These are phyloP conservation scores for Myiagra hebetior DNA, from an alignment of 2,113 vertebrate genomes.

Conservation along the genomic window DNA sequence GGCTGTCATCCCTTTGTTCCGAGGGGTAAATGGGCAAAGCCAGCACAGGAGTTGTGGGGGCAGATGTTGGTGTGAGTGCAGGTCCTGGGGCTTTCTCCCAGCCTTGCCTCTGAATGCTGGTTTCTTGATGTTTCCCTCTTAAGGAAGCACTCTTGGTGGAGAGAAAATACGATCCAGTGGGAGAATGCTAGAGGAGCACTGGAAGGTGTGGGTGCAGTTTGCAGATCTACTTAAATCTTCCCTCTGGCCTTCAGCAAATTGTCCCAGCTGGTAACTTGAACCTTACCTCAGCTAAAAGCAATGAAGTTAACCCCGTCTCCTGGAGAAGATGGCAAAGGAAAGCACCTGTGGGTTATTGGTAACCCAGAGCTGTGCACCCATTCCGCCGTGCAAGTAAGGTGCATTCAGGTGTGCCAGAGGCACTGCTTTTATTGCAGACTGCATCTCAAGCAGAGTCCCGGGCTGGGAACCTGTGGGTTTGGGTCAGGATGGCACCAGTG, in stretches of 20 bases:
- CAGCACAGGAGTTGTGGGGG: background rate
- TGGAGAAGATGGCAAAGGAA: background rate
- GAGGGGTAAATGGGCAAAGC: background rate
- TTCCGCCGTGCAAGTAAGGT: background rate
- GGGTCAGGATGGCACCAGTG: background rate
- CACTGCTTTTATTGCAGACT: background rate
- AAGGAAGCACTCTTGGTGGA: accelerated
- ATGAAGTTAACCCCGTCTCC: background rate
- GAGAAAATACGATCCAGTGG: background rate
- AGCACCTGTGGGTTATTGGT: background rate
- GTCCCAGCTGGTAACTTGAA: background rate
- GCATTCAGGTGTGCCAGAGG: background rate
- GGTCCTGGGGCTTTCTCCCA: background rate
- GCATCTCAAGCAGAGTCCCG: background rate
- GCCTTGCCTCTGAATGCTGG: background rate
- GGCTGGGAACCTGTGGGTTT: background rate
- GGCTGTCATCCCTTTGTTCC: constrained; percentile 47
- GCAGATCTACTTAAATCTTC: background rate
- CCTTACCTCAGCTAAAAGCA: background rate
- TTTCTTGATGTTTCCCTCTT: background rate
- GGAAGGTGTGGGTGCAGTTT: background rate
- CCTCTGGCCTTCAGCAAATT: background rate
- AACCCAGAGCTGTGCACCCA: background rate
- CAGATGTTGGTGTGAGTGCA: background rate
- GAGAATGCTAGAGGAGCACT: background rate